Conservation (phyloP, 2,888 invertebrate species). For the Drosophila melanocephala region DNA sequence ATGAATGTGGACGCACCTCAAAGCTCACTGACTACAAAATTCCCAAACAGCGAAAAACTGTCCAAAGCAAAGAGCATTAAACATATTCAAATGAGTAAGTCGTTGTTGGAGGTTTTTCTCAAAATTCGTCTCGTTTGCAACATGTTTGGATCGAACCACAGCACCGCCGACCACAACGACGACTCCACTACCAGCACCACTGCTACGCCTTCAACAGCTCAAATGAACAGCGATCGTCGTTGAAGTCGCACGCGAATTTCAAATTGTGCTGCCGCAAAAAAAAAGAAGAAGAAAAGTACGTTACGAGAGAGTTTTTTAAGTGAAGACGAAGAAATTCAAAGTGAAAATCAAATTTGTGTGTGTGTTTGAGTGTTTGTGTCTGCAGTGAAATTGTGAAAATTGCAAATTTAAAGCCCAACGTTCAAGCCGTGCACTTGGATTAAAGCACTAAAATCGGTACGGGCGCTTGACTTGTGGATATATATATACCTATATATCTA, state of each 20-base stretch:
- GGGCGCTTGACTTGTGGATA: slow-evolving; percentile 6
- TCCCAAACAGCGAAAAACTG: slow-evolving; percentile 16
- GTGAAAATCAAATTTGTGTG: slow-evolving; percentile 69
- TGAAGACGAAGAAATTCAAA: slow-evolving; percentile 61
- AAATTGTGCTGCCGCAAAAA: slow-evolving; percentile 41
- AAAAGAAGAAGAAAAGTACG: slow-evolving; percentile 15
- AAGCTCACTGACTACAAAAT: slow-evolving; percentile 5
- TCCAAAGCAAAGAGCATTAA: slow-evolving; percentile 6
- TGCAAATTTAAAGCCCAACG: slow-evolving; percentile 55
- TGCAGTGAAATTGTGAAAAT: slow-evolving; percentile 76
- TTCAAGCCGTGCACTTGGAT: slow-evolving; percentile 69
- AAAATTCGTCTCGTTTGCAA: slow-evolving; percentile 34
- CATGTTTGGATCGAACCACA: slow-evolving; percentile 62
- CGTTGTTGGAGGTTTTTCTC: slow-evolving; percentile 6
- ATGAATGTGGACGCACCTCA: slow-evolving; percentile 53
- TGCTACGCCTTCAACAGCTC: slow-evolving; percentile 46
- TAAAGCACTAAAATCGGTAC: slow-evolving; percentile 64
- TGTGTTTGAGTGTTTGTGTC: slow-evolving; percentile 12
- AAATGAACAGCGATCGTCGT: slow-evolving; percentile 69
- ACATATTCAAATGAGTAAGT: slow-evolving; percentile 14
- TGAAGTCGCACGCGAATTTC: slow-evolving; percentile 76
- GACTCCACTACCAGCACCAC: slow-evolving; percentile 31
- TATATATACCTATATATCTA: background rate
- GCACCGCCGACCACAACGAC: slow-evolving; percentile 13
- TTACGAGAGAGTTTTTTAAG: slow-evolving; percentile 65